Conservation (phyloP, 1,140 invertebrate species). For the Caenorhabditis brenneri region DNA sequence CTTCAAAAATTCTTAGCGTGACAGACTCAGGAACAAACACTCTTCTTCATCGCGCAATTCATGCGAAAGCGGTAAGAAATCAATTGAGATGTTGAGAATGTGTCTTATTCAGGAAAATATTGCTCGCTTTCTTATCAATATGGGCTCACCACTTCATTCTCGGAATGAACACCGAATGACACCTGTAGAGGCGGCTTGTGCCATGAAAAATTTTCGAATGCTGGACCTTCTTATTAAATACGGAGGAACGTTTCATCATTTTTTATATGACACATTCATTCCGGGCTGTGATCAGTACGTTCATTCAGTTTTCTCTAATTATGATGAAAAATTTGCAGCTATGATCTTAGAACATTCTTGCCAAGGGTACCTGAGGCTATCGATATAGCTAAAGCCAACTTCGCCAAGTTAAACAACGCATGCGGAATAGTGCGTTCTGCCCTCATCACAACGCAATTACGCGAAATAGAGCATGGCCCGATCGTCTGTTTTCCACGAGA, state of each 20-base stretch:
- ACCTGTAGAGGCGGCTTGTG: not conserved
- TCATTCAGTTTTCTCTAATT: too few species aligned
- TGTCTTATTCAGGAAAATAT: not conserved
- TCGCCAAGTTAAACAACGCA: not conserved
- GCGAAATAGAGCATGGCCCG: not conserved
- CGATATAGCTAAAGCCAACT: not conserved
- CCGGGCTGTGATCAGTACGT: too few species aligned
- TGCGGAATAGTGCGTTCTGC: not conserved
- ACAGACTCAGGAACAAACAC: too few species aligned
- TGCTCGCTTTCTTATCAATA: not conserved
- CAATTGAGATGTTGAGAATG: not conserved
- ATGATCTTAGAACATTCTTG: too few species aligned
- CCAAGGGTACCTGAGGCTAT: too few species aligned
- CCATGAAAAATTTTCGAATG: not conserved
- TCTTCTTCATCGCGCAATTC: not conserved
- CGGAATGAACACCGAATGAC: not conserved
- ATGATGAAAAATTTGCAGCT: too few species aligned
- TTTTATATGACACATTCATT: not conserved
- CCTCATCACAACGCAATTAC: not conserved
- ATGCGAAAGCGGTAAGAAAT: not conserved
- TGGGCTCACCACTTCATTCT: not conserved
- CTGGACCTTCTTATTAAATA: not conserved
- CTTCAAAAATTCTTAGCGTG: not conserved
- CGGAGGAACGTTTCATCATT: constrained; percentile 10
- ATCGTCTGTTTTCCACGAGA: not conserved